Evolutionary conservation across 2,888 invertebrate genomes (phyloP).

Genomic region (Hydrotaea diabolus): DNA sequence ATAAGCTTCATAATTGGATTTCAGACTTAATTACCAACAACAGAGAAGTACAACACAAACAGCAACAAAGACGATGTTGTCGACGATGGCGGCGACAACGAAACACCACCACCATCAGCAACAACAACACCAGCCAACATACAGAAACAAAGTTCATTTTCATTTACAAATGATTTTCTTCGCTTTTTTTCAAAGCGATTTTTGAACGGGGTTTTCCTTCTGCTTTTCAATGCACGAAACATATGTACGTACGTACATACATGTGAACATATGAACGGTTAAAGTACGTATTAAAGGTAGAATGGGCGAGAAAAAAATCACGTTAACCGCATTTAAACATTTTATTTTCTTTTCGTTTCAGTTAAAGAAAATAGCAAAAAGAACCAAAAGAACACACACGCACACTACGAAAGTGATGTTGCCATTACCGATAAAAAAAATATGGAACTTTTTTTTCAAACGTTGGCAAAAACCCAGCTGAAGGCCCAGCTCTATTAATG

Average conservation of each 20-base stretch:
- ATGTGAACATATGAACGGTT: slow-evolving; percentile 3
- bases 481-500: too few relatives aligned
- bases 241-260: too few relatives aligned
- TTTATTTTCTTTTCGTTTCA: not conserved
- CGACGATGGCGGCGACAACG: slow-evolving; percentile 55
- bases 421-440: not conserved
- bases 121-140: slow-evolving; percentile 56
- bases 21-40: slow-evolving; percentile 77
- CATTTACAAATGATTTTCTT: slow-evolving; percentile 49
- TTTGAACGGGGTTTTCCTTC: not conserved
- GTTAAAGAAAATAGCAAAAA: not conserved
- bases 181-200: not conserved
- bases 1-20: slow-evolving; percentile 79
- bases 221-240: not conserved
- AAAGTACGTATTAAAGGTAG: not conserved
- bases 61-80: not conserved
- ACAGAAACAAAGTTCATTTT: slow-evolving; percentile 70
- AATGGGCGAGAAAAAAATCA: slow-evolving; percentile 14
- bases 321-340: not conserved
- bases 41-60: slow-evolving; percentile 36
- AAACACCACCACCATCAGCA: slow-evolving; percentile 59
- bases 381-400: not conserved
- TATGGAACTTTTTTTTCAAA: not conserved
- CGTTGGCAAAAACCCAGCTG: not conserved
- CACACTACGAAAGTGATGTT: not conserved